These are phyloP conservation scores for Temnothorax rugatulus DNA, from an alignment of 2,888 invertebrate genomes.

Conservation along the genomic window DNA sequence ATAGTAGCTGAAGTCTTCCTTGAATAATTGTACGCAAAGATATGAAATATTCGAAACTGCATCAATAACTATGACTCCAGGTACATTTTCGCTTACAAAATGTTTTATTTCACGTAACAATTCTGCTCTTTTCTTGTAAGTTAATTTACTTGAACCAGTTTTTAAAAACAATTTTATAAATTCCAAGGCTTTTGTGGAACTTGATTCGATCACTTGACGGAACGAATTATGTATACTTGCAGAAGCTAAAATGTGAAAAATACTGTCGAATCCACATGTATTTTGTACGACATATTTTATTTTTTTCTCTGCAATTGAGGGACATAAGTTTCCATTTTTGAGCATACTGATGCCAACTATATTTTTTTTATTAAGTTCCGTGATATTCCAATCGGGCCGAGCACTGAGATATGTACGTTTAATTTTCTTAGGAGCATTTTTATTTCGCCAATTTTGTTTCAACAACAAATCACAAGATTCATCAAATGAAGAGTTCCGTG, in stretches of 20 bases:
- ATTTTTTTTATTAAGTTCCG: not conserved
- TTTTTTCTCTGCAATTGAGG: not conserved
- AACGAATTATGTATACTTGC: not conserved
- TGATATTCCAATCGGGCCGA: not conserved
- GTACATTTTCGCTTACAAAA: not conserved
- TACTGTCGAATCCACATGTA: not conserved
- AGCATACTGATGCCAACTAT: not conserved
- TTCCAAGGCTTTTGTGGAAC: not conserved
- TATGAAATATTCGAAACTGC: not conserved
- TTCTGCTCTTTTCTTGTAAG: not conserved
- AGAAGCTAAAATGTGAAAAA: constrained; percentile 3
- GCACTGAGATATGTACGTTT: not conserved
- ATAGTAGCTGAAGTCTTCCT: not conserved
- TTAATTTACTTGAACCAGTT: not conserved
- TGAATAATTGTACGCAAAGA: not conserved
- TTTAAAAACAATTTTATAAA: not conserved
- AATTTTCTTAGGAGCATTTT: not conserved
- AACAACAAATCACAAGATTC: not conserved
- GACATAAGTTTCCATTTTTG: not conserved
- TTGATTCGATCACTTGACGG: not conserved
- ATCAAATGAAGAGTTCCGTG: not conserved
- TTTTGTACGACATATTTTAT: not conserved
- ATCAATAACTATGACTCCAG: not conserved
- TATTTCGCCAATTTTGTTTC: not conserved
- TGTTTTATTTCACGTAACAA: not conserved